Percentiles rank a stretch among this genome's conserved stretches.
phyloP scores from a whole-genome alignment of 2,797 vertebrate species.

The Kryptopterus vitreolus region DNA sequence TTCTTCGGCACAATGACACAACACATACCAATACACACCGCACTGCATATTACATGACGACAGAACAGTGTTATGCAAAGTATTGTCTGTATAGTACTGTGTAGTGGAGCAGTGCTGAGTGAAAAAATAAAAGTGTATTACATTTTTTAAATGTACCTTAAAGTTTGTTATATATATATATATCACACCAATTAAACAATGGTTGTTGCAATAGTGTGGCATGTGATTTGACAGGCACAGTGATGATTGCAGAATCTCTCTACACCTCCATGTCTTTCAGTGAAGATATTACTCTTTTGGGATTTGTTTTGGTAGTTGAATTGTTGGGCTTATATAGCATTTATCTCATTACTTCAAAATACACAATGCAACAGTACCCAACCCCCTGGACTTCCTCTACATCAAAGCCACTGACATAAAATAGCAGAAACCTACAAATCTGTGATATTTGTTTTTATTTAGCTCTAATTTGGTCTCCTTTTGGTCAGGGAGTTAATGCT shows the following conservation, averaged over 20 bases:
- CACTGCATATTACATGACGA: background rate
- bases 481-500: background rate
- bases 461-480: background rate
- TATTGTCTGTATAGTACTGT: background rate
- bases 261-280: too few species aligned
- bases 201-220: background rate
- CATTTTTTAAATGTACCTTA: background rate
- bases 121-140: background rate
- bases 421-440: background rate
- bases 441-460: background rate
- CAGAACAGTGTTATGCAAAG: background rate
- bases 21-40: background rate
- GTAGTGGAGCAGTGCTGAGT: background rate
- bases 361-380: background rate
- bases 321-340: background rate
- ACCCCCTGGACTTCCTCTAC: background rate
- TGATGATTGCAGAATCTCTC: background rate
- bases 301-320: background rate
- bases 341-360: background rate
- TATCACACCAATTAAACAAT: background rate
- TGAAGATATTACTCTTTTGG: too few species aligned
- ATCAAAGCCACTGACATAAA: constrained; percentile 1
- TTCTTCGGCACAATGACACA: background rate
- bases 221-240: background rate
- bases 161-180: background rate